Evolutionary conservation across 2,888 invertebrate genomes (phyloP), one percentile per base, ranked within the genome.

Genomic region (Barypeithes pellucidus): DNA sequence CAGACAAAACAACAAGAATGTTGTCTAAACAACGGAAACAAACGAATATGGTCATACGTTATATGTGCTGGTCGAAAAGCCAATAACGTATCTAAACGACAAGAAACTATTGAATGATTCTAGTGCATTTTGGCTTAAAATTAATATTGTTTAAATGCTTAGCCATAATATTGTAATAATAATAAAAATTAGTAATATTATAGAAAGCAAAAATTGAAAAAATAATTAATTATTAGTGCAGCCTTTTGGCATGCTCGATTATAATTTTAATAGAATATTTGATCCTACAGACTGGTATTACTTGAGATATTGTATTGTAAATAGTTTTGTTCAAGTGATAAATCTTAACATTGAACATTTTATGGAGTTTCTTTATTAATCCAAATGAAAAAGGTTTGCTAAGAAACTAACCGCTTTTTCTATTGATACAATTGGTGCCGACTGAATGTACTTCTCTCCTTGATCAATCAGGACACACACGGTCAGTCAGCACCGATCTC

Each of bases 211-310:
- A 50, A 50, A 50, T 50, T 50, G 3, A 11, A 29, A 43, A 43
- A 43, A 47, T 22, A 54, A 14, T n/a, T 14, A n/a, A 54, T 29
- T 14, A 54, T 54, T 54, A 54, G 29, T 57, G 54, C 16, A 33
- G 54, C 54, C 54, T 33, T 33, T 33, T 33, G 54, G 54, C 33
- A 54, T 24, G 33, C 54, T 29, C 5, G 11, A 54, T 57, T 57
- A 50, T 5, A n/a, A 24, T 57, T 14, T 33, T 33, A 33, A 33
- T n/a, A 54, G n/a, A 57, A 18, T 1, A 18, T 33, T 57, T 33
- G 4, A 33, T 52, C 16, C 16, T 57, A 33, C 16, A 57, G 54
- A 57, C 54, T 16, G 8, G 5, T 7, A 52, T 52, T 29, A 52
- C 52, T 14, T 52, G 29, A 52, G 52, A 52, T 14, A 24, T 39